These are phyloP conservation scores for Drosophila bocki DNA, from an alignment of 1,140 invertebrate genomes.

Conservation along the genomic window DNA sequence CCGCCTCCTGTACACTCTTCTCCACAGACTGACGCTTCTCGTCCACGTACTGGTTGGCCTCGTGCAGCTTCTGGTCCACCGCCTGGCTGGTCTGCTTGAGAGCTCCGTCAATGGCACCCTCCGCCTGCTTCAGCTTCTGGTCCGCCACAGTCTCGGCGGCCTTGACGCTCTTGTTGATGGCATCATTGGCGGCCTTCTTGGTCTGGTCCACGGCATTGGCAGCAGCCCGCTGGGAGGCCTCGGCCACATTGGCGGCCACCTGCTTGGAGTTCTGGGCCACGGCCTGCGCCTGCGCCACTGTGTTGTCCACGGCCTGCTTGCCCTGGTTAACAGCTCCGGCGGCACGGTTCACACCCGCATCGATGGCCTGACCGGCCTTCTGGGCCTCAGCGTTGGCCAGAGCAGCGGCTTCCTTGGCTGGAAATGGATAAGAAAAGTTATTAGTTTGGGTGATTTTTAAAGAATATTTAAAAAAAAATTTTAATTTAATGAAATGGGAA, in stretches of 20 bases:
- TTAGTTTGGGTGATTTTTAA: not conserved
- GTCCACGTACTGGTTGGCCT: constrained; percentile 85
- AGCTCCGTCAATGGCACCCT: constrained; percentile 75
- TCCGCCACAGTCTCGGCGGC: constrained; percentile 83
- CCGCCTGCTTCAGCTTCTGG: constrained; percentile 81
- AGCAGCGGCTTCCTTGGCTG: constrained; percentile 80
- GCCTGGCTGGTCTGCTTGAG: constrained; percentile 81
- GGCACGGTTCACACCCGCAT: constrained; percentile 72
- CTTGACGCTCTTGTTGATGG: constrained; percentile 84
- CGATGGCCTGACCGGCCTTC: constrained; percentile 78
- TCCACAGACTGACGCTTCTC: constrained; percentile 81
- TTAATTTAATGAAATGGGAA: too few species aligned
- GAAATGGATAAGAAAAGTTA: not conserved
- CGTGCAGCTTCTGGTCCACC: constrained; percentile 84
- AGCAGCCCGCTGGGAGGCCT: constrained; percentile 76
- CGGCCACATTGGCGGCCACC: constrained; percentile 78
- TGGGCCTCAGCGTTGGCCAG: constrained; percentile 78
- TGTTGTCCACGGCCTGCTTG: constrained; percentile 75
- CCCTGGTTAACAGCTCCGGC: constrained; percentile 73
- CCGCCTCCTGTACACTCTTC: constrained; percentile 78
- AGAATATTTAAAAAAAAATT: too few species aligned
- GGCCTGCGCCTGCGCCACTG: constrained; percentile 68
- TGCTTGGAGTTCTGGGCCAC: constrained; percentile 81
- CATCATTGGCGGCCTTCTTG: constrained; percentile 84
- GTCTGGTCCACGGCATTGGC: constrained; percentile 83